phyloP scores from a whole-genome alignment of 2,113 vertebrate species.

The Nanorana parkeri region DNA sequence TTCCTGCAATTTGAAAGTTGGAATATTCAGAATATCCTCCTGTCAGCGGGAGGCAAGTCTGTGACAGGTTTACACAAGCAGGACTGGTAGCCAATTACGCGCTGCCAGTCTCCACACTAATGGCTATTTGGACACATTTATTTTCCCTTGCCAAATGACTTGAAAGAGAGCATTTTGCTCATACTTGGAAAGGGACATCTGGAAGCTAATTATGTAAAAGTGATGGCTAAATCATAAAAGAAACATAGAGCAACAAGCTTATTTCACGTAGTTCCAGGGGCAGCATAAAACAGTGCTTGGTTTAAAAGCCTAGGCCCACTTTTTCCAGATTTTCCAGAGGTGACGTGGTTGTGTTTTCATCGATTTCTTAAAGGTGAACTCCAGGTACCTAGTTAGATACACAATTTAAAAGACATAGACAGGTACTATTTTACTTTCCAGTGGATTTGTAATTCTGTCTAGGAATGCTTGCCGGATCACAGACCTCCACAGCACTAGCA shows the following conservation, averaged over 20 bases:
- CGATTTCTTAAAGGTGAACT: too few species aligned
- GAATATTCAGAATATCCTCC: background rate
- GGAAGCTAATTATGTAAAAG: background rate
- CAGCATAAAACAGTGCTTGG: too few species aligned
- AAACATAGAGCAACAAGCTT: background rate
- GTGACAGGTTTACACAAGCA: conserved; percentile 1
- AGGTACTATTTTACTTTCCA: too few species aligned
- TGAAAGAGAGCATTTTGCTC: conserved; percentile 24
- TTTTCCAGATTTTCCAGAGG: too few species aligned
- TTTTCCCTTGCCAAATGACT: conserved; percentile 9
- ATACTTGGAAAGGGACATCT: background rate
- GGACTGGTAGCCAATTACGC: background rate
- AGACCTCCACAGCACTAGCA: too few species aligned
- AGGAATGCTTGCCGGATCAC: too few species aligned
- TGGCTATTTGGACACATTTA: background rate
- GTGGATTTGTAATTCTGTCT: too few species aligned
- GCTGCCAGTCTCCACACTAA: background rate
- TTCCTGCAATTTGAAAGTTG: conserved; percentile 17
- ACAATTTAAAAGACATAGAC: too few species aligned
- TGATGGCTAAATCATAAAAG: background rate
- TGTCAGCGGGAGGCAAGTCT: background rate
- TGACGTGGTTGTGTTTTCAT: too few species aligned
- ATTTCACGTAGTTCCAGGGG: too few species aligned
- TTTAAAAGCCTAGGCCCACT: too few species aligned
- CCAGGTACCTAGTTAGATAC: too few species aligned